Evolutionary conservation across 2,888 invertebrate species (phyloP), one percentile per base, ranked within the genome.

Genomic region (Lithophane semibrunnea): DNA sequence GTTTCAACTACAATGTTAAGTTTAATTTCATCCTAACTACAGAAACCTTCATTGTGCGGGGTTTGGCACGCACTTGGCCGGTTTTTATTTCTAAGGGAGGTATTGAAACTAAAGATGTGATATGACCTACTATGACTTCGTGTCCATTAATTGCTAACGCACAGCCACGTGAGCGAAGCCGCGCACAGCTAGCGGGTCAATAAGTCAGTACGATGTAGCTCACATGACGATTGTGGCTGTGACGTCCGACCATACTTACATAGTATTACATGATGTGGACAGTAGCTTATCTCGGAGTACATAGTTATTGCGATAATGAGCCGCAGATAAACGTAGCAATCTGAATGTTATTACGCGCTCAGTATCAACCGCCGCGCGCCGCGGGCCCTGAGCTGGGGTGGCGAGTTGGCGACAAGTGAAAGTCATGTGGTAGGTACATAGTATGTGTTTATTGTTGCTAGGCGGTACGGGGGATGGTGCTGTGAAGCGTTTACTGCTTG

Each of bases 401-500:
- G 13, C 1, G 16, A 16, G 18, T 13, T 10, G 18, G 65, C 9
- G 29, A 21, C 3, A 3, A 42, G 42, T 61, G 13, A 82, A 81
- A 82, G 24, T 12, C 68, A 16, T 52, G 63, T 37, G n/a, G 18
- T 85, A 60, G 71, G 82, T 81, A 65, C 56, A 72, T 52, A 47
- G 52, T 61, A 73, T 52, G 69, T 47, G 69, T 83, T 85, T 83
- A 83, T 83, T 83, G 69, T 47, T 24, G 77, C 65, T 77, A 85
- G 73, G 13, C 77, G 81, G 71, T 75, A 63, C 16, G 67, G 42
- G 52, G 44, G 13, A 52, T 37, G 64, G 29, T 29, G 63, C 18
- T n/a, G 29, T 7, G 66, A 42, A 24, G 16, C n/a, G 58, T 52
- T 91, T 83, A 94, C 90, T 94, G 95, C 94, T 96, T 95, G 91